Evolutionary conservation across 2,888 invertebrate genomes (phyloP).

Genomic region (Drosophila bunnanda): DNA sequence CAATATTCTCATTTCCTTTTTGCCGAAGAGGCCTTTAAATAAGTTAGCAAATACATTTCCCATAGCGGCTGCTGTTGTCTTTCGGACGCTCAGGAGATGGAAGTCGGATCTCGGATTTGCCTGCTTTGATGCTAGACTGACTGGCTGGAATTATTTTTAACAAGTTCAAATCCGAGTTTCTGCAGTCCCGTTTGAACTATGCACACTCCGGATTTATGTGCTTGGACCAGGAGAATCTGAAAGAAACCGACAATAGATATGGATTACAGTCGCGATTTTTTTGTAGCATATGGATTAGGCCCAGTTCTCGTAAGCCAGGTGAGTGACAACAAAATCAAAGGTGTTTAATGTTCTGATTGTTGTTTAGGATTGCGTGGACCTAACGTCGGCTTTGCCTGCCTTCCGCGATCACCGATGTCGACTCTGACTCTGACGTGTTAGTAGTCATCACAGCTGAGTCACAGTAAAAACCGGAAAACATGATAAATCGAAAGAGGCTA

Average conservation of each 20-base stretch:
- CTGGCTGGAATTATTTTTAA: slow-evolving; percentile 59
- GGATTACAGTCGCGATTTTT: slow-evolving; percentile 11
- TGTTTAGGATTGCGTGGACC: background rate
- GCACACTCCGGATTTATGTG: slow-evolving; percentile 64
- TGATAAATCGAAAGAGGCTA: background rate
- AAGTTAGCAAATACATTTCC: slow-evolving; percentile 98
- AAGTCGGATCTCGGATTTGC: slow-evolving; percentile 42
- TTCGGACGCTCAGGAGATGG: slow-evolving; percentile 44
- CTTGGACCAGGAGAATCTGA: slow-evolving; percentile 68
- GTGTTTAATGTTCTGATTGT: slow-evolving; percentile 36
- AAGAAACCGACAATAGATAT: slow-evolving; percentile 20
- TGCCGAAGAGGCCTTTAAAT: slow-evolving; percentile 99
- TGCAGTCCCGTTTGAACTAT: slow-evolving; percentile 57
- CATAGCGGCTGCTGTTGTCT: slow-evolving; percentile 86
- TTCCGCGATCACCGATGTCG: background rate
- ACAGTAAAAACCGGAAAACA: slow-evolving; percentile 19
- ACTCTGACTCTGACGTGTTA: slow-evolving; percentile 30
- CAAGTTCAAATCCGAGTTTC: slow-evolving; percentile 78
- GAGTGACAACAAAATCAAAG: slow-evolving; percentile 31
- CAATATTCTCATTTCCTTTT: slow-evolving; percentile 99
- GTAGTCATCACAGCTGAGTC: slow-evolving; percentile 19
- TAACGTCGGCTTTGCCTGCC: background rate
- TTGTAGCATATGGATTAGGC: background rate
- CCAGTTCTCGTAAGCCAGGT: background rate
- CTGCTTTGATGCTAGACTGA: slow-evolving; percentile 37